Evolutionary conservation across 2,888 invertebrate genomes (phyloP).

Genomic region (Lissonota sp.): DNA sequence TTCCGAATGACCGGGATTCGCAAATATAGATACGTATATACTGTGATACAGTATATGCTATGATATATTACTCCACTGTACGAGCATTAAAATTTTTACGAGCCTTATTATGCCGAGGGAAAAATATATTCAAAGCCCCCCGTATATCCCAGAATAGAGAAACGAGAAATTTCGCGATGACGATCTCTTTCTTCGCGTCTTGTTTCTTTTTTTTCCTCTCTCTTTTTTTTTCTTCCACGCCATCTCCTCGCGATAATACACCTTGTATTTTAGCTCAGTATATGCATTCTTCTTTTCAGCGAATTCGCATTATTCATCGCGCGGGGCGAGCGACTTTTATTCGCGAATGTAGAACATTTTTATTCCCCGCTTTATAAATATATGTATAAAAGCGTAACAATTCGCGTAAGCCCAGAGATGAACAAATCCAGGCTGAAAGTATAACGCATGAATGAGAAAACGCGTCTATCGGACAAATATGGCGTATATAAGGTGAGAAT

Average conservation of each 20-base stretch:
- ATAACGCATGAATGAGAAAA: slow-evolving; percentile 32
- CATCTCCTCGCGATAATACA: background rate
- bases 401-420: too few species aligned
- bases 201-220: background rate
- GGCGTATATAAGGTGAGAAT: too few species aligned
- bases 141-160: slow-evolving; percentile 10
- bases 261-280: background rate
- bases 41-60: background rate
- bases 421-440: slow-evolving; percentile 1
- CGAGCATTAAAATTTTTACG: slow-evolving; percentile 49
- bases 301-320: slow-evolving; percentile 53
- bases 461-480: too few species aligned
- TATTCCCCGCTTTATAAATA: background rate
- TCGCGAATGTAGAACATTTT: slow-evolving; percentile 41
- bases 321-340: slow-evolving; percentile 2
- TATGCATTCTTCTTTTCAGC: background rate
- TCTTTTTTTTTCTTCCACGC: slow-evolving; percentile 16
- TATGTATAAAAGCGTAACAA: too few species aligned
- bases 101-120: slow-evolving; percentile 35
- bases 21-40: slow-evolving; percentile 6
- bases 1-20: slow-evolving; percentile 51
- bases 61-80: slow-evolving; percentile 13
- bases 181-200: slow-evolving; percentile 20
- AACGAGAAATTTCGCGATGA: slow-evolving; percentile 22
- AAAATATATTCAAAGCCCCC: slow-evolving; percentile 14